A percentile compares a stretch with the other conserved stretches of the same genome.
Evolutionary conservation across 2,797 vertebrate species (phyloP).

Genomic region (Crypturellus tataupa): DNA sequence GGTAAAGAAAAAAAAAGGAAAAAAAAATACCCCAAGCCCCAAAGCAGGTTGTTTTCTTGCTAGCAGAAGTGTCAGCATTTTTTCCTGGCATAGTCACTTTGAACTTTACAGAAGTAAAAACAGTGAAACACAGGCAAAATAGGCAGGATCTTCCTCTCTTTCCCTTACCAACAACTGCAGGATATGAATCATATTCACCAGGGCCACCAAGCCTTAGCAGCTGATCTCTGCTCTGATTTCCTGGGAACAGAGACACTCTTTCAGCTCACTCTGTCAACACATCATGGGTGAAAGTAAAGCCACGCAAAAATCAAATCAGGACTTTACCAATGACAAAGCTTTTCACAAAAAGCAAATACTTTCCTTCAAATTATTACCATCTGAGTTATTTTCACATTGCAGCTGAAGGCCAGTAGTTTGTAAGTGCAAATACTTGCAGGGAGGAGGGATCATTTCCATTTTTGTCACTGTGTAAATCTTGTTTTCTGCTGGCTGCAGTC

Average conservation of each 20-base stretch:
- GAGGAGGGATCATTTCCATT: background rate
- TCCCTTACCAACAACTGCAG: background rate
- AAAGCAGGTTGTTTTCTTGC: background rate
- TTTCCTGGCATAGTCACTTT: conserved; percentile 13
- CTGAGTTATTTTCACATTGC: conserved; percentile 53
- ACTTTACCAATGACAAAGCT: conserved; percentile 1
- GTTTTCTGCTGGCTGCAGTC: conserved; percentile 35
- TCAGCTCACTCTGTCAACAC: conserved; percentile 26
- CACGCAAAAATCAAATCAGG: conserved; percentile 17
- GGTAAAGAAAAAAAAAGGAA: background rate
- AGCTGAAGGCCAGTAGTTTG: conserved; percentile 62
- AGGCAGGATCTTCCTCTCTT: background rate
- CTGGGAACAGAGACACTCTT: conserved; percentile 18
- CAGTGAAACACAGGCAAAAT: background rate
- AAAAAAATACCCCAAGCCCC: background rate
- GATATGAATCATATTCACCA: background rate
- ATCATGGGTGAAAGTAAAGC: background rate
- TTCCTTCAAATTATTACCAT: conserved; percentile 66
- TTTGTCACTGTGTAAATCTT: conserved; percentile 57
- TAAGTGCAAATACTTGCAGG: conserved; percentile 40
- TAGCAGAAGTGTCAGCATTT: conserved; percentile 21
- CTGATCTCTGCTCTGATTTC: conserved; percentile 25
- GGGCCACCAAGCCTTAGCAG: conserved; percentile 12
- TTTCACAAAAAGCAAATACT: conserved; percentile 60
- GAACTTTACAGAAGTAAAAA: background rate